Evolutionary conservation across 1,140 invertebrate genomes (phyloP), one percentile per base, ranked within the genome.

Genomic region (Drosophila erecta): DNA sequence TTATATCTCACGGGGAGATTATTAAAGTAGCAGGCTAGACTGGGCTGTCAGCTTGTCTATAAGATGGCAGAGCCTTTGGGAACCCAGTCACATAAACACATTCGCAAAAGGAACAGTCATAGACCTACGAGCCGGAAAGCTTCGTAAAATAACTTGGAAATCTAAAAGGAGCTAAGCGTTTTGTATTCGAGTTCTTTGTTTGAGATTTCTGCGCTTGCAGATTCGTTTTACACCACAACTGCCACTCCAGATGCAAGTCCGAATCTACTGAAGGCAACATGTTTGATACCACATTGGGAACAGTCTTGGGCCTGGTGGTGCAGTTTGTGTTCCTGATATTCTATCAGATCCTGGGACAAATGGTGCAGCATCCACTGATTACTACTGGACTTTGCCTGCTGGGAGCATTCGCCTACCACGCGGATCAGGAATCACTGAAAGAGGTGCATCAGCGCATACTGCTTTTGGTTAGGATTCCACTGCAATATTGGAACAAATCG

Each of bases 201-300:
- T 58, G 40, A 43, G 14, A 20, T 74, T 75, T 55, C 17, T 57
- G 38, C 43, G 12, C 40, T 47, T 56, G 27, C 22, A 12, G 27
- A 15, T 40, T 49, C 4, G 27, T 47, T 55, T 43, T 55, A 37
- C n/a, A 4, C 33, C 56, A 33, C 15, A 33, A 20, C 30, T n/a
- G 51, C 11, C 20, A 10, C 17, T 24, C 20, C 10, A 30, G 3
- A 33, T 62, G 41, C 27, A 46, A 50, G n/a, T 5, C 40, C 41
- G 14, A 11, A 37, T 17, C 17, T 17, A 4, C 5, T 46, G 0
- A 30, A 14, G n/a, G 1, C 7, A 57, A 38, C 14, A 87, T 87
- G 83, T 89, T 87, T 24, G 75, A 89, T 10, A 87, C 83, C 10
- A 57, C 79, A 11, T 20, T 87, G 41, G 83, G 75, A 10, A 51